Base-by-base conservation (phyloP, 2,888 invertebrate species). In the Drosophila colorata region DNA sequence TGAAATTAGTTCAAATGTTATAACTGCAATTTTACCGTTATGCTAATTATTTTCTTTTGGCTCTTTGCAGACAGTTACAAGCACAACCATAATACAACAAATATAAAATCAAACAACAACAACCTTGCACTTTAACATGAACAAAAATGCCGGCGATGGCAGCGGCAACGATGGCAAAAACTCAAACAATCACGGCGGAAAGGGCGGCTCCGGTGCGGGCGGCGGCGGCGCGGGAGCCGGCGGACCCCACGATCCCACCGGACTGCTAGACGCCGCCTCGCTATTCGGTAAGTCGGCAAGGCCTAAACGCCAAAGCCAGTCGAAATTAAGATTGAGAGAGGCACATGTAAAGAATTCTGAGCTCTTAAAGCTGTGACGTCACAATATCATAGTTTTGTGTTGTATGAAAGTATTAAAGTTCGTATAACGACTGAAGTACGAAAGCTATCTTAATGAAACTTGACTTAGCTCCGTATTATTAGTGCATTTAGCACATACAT, bases 201-300 rank as follows among this genome's bases (percentile, higher is more conserved):
- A 89, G 58, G 88, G 89, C 5, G 88, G 90, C 90, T 93, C 94
- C 93, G 93, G 94, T 68, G 82, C 78, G 18, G 92, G 85, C 59
- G 90, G 90, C 41, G 90, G 89, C 46, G 80, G 80, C 53, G 82
- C 80, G 44, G 91, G 89, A 60, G 87, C 88, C 66, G 87, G 88
- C 71, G 80, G 84, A 71, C 84, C 82, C 25, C 93, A 93, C 90
- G 94, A 95, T 93, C 93, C 95, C 75, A 94, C 95, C 84, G 95
- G 95, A 77, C 93, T 96, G 82, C 94, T 97, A 92, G 97, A 97
- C 93, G 96, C 97, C 82, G 96, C 96, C 89, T 95, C 95, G 76
- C 93, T 96, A 78, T 95, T 96, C 90, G 95, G 95, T 92, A 77
- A 93, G 86, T 56, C 8, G n/a, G 16, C 23, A 23, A 23, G 3